Percentiles rank a stretch among this genome's conserved stretches.
These are phyloP conservation scores for Platynereis dumerilii DNA, from an alignment of 2,888 invertebrate species.

Conservation along the genomic window DNA sequence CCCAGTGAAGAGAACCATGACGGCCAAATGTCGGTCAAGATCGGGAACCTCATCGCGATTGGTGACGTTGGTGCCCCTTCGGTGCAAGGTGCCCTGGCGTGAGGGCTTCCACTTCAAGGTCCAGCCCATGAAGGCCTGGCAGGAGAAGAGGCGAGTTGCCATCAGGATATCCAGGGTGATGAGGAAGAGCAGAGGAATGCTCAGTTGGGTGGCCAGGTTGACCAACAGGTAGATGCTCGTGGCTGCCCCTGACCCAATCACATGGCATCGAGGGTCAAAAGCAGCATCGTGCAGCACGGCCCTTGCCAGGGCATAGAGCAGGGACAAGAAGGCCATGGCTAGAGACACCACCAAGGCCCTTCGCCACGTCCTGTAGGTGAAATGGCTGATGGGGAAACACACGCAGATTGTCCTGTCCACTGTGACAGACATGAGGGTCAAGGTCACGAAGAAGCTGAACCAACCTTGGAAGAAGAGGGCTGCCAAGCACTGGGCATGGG, in stretches of 20 bases:
- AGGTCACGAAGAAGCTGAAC: not conserved
- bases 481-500: not conserved
- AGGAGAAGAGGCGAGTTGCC: not conserved
- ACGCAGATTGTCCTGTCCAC: conserved; percentile 1
- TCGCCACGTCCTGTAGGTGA: not conserved
- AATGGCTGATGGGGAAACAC: conserved; percentile 4
- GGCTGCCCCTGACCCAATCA: not conserved
- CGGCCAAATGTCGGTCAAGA: not conserved
- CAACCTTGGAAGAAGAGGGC: not conserved
- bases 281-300: not conserved
- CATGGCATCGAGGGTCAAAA: not conserved
- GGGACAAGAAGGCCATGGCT: not conserved
- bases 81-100: too few species aligned
- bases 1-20: not conserved
- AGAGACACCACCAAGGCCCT: not conserved
- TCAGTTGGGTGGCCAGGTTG: not conserved
- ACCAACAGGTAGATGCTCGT: not conserved
- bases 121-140: not conserved
- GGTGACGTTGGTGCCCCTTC: too few species aligned
- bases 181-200: not conserved
- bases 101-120: conserved; percentile 3
- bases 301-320: not conserved
- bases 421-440: conserved; percentile 4
- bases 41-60: not conserved
- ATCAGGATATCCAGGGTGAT: conserved; percentile 1